These are phyloP conservation scores for Serilophus lunatus DNA, from an alignment of 2,113 vertebrate genomes.

Conservation along the genomic window DNA sequence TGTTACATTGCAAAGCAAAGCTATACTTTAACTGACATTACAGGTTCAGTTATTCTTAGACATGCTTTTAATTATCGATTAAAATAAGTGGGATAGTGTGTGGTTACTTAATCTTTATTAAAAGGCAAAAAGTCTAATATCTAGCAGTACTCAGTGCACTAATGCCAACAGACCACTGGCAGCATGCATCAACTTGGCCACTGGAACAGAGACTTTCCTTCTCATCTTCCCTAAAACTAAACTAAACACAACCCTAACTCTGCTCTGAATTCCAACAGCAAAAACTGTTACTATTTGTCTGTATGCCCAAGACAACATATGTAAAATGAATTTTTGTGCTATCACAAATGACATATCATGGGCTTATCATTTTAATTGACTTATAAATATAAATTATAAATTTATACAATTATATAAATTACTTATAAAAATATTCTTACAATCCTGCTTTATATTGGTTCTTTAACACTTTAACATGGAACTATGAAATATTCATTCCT, in stretches of 20 bases:
- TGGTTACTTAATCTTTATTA: not conserved
- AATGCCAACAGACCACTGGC: not conserved
- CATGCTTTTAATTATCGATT: not conserved
- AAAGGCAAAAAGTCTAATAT: not conserved
- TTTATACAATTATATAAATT: not conserved
- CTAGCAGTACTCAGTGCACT: not conserved
- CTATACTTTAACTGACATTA: not conserved
- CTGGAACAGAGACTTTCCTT: not conserved
- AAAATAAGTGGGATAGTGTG: not conserved
- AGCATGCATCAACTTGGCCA: not conserved
- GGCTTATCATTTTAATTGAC: slow-evolving; percentile 76
- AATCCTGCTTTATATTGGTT: slow-evolving; percentile 60
- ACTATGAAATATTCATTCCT: slow-evolving; percentile 64
- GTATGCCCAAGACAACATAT: slow-evolving; percentile 33
- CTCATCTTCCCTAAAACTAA: slow-evolving; percentile 39
- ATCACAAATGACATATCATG: slow-evolving; percentile 49
- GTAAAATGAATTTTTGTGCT: slow-evolving; percentile 50
- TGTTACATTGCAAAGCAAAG: not conserved
- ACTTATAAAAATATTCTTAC: slow-evolving; percentile 71
- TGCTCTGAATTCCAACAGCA: slow-evolving; percentile 4
- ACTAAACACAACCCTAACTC: slow-evolving; percentile 1
- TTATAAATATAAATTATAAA: not conserved
- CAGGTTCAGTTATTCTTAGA: not conserved
- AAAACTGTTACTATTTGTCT: slow-evolving; percentile 22
- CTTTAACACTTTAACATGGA: slow-evolving; percentile 66